Evolutionary conservation across 2,113 vertebrate species (phyloP), one percentile per base, ranked within the genome.

Genomic region (Psettodes erumei): DNA sequence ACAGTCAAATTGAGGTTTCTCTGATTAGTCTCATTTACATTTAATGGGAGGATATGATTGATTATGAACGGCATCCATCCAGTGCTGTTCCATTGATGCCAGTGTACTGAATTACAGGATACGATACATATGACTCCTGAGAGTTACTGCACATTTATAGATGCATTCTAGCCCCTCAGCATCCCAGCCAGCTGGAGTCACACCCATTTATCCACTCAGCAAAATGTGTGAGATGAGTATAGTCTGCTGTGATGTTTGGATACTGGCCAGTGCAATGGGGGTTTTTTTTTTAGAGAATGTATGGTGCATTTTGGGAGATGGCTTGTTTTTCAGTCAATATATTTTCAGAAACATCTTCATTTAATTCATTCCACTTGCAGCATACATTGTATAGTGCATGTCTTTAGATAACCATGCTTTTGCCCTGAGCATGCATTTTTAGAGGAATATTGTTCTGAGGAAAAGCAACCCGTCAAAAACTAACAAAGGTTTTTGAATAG

Each of bases 161-260:
- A 23, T 40, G 2, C 4, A 33, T 32, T 58, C 6, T 8, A 13
- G 21, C 30, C 18, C 45, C n/a, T n/a, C 25, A 61, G 45, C 30
- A n/a, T 35, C 25, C 33, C 61, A 35, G 61, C 42, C 47, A 30
- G 53, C 48, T 47, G 48, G 62, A 56, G 65, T 71, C 79, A 62
- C 72, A 77, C 62, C 58, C 68, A 65, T 60, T 12, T 40, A 45
- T 62, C 56, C 64, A 60, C 62, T 79, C 76, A 79, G 76, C 63
- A 65, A 28, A 62, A 67, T 53, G 21, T 77, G 71, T 47, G 55
- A 55, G 45, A 50, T 42, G 33, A 48, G 7, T 0, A 15, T 30
- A 54, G 25, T 71, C 50, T 21, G 15, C 67, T 58, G 37, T 43
- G 35, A 33, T 54, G 59, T 66, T 62, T 77, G 60, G 58, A 64